These are phyloP conservation scores for Drosophila stalkeri DNA, from an alignment of 2,888 invertebrate species.

Conservation along the genomic window DNA sequence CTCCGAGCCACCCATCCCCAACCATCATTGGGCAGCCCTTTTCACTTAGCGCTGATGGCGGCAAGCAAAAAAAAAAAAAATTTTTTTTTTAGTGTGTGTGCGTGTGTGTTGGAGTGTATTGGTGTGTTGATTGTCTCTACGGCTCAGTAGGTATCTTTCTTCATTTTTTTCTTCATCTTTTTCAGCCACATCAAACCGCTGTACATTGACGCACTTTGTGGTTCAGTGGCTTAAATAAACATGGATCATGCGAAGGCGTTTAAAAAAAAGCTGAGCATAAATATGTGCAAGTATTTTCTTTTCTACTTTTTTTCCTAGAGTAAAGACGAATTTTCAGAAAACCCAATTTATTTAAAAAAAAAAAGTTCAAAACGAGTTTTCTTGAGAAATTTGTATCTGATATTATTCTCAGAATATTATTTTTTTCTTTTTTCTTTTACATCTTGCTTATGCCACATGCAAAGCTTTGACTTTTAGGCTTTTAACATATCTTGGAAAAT, in stretches of 20 bases:
- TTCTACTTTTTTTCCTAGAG: too few species aligned
- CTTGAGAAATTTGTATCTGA: too few species aligned
- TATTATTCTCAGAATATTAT: too few species aligned
- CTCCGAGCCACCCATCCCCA: background rate
- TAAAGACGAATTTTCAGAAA: too few species aligned
- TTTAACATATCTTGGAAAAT: too few species aligned
- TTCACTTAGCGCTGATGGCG: constrained; percentile 50
- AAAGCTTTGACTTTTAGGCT: too few species aligned
- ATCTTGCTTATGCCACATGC: too few species aligned
- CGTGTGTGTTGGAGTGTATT: constrained; percentile 17
- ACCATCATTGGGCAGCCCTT: constrained; percentile 46
- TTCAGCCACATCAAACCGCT: constrained; percentile 1
- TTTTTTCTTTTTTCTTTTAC: too few species aligned
- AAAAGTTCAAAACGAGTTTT: too few species aligned
- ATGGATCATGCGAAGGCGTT: background rate
- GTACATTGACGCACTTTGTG: constrained; percentile 26
- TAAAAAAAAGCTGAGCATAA: background rate
- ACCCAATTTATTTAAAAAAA: too few species aligned
- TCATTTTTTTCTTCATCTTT: constrained; percentile 3
- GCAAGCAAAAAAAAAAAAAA: background rate
- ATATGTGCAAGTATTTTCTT: too few species aligned
- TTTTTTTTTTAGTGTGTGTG: constrained; percentile 15
- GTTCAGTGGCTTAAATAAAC: constrained; percentile 35
- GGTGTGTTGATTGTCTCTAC: constrained; percentile 57
- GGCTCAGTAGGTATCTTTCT: constrained; percentile 28